These are phyloP conservation scores for Apodemus sylvaticus DNA, from an alignment of 2,113 vertebrate genomes.

Conservation along the genomic window DNA sequence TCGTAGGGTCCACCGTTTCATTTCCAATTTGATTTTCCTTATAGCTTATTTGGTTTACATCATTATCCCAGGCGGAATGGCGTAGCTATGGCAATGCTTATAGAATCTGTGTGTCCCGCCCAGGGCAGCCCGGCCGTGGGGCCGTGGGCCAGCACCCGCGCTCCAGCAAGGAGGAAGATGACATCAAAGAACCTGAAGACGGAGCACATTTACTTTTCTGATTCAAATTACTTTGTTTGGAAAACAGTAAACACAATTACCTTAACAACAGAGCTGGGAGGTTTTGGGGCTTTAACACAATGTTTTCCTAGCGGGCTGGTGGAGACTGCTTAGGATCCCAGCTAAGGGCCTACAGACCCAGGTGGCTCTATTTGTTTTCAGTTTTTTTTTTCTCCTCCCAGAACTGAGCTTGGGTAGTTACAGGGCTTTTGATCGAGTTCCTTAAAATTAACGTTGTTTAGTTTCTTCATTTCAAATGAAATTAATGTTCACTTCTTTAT, in stretches of 20 bases:
- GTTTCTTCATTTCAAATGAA: conserved; percentile 43
- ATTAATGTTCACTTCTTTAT: neutral
- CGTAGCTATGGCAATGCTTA: conserved; percentile 9
- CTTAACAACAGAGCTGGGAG: conserved; percentile 73
- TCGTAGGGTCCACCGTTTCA: neutral
- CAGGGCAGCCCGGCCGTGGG: neutral
- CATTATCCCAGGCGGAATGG: neutral
- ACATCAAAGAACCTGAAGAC: conserved; percentile 76
- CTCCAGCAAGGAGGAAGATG: conserved; percentile 39
- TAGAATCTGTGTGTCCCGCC: neutral
- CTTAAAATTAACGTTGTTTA: conserved; percentile 1
- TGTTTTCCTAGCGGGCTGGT: conserved; percentile 69
- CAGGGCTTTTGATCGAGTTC: neutral
- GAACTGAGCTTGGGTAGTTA: neutral
- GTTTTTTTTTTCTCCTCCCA: conserved; percentile 37
- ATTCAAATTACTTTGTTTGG: conserved; percentile 70
- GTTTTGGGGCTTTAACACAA: conserved; percentile 71
- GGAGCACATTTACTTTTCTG: conserved; percentile 68
- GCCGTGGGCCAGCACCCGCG: neutral
- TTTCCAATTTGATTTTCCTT: conserved; percentile 34
- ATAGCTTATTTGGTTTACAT: neutral
- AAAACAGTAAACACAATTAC: conserved; percentile 78
- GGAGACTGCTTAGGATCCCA: neutral
- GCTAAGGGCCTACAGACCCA: neutral
- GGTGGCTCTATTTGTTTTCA: conserved; percentile 63